These are phyloP conservation scores for Steinernema feltiae DNA, from an alignment of 1,140 invertebrate species.

Conservation along the genomic window DNA sequence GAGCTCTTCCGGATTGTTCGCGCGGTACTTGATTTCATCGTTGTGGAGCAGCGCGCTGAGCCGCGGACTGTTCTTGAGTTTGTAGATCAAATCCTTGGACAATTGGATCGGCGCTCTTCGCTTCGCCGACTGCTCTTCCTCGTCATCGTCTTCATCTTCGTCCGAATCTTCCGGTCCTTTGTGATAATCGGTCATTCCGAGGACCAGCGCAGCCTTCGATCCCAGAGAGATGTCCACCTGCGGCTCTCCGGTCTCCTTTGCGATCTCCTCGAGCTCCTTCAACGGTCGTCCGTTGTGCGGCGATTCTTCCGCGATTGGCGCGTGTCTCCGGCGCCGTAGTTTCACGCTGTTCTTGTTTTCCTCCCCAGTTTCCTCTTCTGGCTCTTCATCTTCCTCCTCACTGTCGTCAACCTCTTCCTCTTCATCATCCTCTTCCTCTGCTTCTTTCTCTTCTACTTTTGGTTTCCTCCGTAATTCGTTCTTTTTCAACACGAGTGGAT, in stretches of 20 bases:
- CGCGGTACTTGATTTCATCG: slow-evolving; percentile 20
- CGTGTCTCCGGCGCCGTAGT: slow-evolving; percentile 13
- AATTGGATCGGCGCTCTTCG: not conserved
- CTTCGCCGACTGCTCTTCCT: not conserved
- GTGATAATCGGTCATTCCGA: not conserved
- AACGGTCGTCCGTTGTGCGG: not conserved
- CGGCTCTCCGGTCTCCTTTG: not conserved
- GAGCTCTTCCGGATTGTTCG: slow-evolving; percentile 26
- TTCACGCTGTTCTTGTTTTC: slow-evolving; percentile 14
- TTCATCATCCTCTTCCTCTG: slow-evolving; percentile 16
- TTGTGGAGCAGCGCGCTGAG: not conserved
- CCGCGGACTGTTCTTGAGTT: not conserved
- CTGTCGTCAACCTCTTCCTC: slow-evolving; percentile 17
- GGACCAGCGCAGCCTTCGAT: not conserved
- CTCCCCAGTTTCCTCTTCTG: not conserved
- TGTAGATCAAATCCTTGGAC: not conserved
- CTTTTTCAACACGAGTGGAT: not conserved
- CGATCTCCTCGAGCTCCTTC: not conserved
- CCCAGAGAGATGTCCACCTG: not conserved
- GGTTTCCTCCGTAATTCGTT: slow-evolving; percentile 14
- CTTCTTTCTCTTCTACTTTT: slow-evolving; percentile 10
- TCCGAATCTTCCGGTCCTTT: not conserved
- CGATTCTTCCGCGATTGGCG: not conserved
- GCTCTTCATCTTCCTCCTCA: not conserved
- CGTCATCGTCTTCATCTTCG: slow-evolving; percentile 10